A percentile compares a stretch with the other conserved stretches of the same genome.
These are phyloP conservation scores for Anabas testudineus DNA, from an alignment of 2,797 vertebrate species.

Conservation along the genomic window DNA sequence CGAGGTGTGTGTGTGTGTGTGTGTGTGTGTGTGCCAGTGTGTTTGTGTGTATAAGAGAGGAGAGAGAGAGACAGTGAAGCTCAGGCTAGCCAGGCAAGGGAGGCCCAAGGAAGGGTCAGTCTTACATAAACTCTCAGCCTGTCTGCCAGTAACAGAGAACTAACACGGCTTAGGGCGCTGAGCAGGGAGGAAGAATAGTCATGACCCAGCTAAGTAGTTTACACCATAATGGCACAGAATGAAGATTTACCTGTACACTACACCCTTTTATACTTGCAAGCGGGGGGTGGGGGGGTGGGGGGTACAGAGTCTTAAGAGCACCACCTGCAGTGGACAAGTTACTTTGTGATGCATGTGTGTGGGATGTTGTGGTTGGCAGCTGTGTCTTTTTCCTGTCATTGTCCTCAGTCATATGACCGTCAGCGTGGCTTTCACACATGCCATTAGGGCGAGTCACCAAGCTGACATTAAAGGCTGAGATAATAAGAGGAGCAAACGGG, in stretches of 20 bases:
- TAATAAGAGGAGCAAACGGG: constrained; percentile 65
- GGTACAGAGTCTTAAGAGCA: constrained; percentile 22
- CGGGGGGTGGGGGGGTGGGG: no score
- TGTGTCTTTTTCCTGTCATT: constrained; percentile 80
- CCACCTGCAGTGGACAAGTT: constrained; percentile 32
- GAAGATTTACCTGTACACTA: constrained; percentile 51
- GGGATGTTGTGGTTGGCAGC: constrained; percentile 74
- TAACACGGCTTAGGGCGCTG: constrained; percentile 73
- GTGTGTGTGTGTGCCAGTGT: constrained; percentile 34
- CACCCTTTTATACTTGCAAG: constrained; percentile 53
- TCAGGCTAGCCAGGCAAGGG: constrained; percentile 73
- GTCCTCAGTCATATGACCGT: constrained; percentile 72
- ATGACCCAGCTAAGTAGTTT: constrained; percentile 77
- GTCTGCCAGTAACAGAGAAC: constrained; percentile 76
- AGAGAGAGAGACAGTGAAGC: constrained; percentile 72
- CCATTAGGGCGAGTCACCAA: constrained; percentile 73
- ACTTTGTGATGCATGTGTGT: constrained; percentile 46
- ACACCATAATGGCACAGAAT: constrained; percentile 63
- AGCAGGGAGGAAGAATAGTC: constrained; percentile 65
- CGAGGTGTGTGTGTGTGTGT: constrained; percentile 68
- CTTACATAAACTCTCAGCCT: constrained; percentile 83
- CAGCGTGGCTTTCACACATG: constrained; percentile 77
- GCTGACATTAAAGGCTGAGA: constrained; percentile 69
- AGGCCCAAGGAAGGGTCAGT: constrained; percentile 80
- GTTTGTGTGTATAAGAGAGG: constrained; percentile 61